A percentile compares a stretch with the other conserved stretches of the same genome.
Conservation (phyloP, 2,113 vertebrate genomes). For the Paradoxurus hermaphroditus region DNA sequence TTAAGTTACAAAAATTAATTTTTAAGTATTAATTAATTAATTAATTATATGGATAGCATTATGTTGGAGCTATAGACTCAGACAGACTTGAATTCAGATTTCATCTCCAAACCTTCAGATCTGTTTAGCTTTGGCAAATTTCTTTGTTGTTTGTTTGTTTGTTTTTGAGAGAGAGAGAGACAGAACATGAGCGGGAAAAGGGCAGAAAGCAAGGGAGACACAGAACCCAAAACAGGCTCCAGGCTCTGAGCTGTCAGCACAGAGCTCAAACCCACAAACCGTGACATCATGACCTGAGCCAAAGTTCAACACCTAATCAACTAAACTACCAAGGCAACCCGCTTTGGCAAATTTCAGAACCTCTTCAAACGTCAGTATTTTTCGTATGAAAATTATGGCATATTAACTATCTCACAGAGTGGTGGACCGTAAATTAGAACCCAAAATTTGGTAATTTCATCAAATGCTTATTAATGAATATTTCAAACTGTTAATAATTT, state of each 20-base stretch:
- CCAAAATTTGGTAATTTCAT: not conserved
- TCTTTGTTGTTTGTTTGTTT: too few relatives aligned
- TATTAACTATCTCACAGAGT: not conserved
- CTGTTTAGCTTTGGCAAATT: not conserved
- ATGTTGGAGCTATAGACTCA: not conserved
- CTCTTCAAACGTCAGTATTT: not conserved
- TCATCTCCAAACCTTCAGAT: not conserved
- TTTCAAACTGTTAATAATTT: not conserved
- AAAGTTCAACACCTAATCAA: too few relatives aligned
- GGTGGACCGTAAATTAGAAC: not conserved
- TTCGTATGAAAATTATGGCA: not conserved
- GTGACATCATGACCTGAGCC: too few relatives aligned
- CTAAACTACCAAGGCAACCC: too few relatives aligned
- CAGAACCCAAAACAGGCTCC: too few relatives aligned
- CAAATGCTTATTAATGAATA: not conserved
- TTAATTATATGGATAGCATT: not conserved
- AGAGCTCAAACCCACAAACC: too few relatives aligned
- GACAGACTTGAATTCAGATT: not conserved
- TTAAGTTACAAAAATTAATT: not conserved
- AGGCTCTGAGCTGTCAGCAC: too few relatives aligned
- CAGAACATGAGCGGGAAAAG: too few relatives aligned
- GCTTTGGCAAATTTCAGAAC: not conserved
- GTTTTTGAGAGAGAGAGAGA: too few relatives aligned
- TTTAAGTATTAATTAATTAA: not conserved
- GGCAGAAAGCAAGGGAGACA: too few relatives aligned